phyloP scores from a whole-genome alignment of 2,888 invertebrate genomes.

The Trissoscelio sp. region DNA sequence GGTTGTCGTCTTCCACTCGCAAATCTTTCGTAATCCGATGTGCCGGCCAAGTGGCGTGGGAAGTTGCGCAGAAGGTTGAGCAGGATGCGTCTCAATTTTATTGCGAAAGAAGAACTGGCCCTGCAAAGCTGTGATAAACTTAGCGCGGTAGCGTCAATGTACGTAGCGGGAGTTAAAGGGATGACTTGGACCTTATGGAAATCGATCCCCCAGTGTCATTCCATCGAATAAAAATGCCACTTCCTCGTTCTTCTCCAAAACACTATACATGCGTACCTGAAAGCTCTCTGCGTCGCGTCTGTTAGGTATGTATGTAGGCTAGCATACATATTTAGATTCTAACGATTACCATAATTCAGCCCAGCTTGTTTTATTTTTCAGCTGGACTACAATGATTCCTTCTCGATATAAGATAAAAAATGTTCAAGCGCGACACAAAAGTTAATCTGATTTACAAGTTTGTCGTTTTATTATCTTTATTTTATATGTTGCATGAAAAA shows the following conservation, averaged over 20 bases:
- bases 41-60: constrained; percentile 67
- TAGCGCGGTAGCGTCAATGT: constrained; percentile 11
- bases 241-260: constrained; percentile 28
- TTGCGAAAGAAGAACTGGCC: constrained; percentile 50
- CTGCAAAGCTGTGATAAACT: constrained; percentile 30
- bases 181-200: constrained; percentile 56
- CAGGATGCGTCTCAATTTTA: constrained; percentile 71
- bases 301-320: constrained; percentile 32
- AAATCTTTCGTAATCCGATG: constrained; percentile 74
- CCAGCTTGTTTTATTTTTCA: constrained; percentile 55
- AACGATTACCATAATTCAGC: constrained; percentile 70
- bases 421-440: too few species aligned
- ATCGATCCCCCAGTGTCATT: constrained; percentile 53
- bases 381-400: constrained; percentile 43
- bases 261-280: constrained; percentile 19
- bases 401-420: background rate
- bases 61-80: constrained; percentile 62
- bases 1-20: constrained; percentile 66
- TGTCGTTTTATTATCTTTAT: too few species aligned
- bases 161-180: constrained; percentile 22
- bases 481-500: too few species aligned
- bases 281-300: constrained; percentile 37
- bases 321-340: constrained; percentile 75
- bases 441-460: too few species aligned
- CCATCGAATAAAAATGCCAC: constrained; percentile 42